These are phyloP conservation scores for Plagodis dolabraria DNA, from an alignment of 2,888 invertebrate species.

Conservation along the genomic window DNA sequence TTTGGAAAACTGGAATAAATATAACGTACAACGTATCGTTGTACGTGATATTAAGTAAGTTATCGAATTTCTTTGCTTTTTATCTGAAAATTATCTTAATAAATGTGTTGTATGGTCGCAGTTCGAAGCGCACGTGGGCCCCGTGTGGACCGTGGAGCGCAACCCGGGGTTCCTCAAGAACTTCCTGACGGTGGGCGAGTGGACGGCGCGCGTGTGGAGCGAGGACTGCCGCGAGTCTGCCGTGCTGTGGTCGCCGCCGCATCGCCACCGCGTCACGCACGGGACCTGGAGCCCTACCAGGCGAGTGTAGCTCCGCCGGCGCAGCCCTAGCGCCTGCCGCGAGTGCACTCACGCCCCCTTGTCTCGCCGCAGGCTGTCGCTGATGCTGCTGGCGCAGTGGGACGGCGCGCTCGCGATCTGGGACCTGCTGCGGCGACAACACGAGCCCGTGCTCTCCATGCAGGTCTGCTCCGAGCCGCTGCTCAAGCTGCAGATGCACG, in stretches of 20 bases:
- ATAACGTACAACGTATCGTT: no score
- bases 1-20: no score
- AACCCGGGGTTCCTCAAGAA: conserved; percentile 97
- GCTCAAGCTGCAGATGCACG: conserved; percentile 73
- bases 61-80: no score
- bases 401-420: conserved; percentile 93
- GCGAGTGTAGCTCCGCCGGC: conserved; percentile 91
- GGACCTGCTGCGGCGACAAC: conserved; percentile 94
- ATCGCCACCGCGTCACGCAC: conserved; percentile 87
- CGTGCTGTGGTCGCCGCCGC: conserved; percentile 93
- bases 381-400: conserved; percentile 91
- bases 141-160: conserved; percentile 93
- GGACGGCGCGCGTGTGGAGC: conserved; percentile 96
- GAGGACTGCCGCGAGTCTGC: conserved; percentile 97
- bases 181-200: conserved; percentile 96
- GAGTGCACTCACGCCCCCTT: background rate
- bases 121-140: conserved; percentile 90
- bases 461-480: conserved; percentile 77
- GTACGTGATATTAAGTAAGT: no score
- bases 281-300: conserved; percentile 94
- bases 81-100: no score
- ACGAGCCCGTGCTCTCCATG: conserved; percentile 88
- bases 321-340: conserved; percentile 56
- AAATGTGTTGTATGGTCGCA: conserved; percentile 42
- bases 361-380: conserved; percentile 86